Base-by-base conservation (phyloP, 2,797 vertebrate genomes). In the Oreortyx pictus region DNA sequence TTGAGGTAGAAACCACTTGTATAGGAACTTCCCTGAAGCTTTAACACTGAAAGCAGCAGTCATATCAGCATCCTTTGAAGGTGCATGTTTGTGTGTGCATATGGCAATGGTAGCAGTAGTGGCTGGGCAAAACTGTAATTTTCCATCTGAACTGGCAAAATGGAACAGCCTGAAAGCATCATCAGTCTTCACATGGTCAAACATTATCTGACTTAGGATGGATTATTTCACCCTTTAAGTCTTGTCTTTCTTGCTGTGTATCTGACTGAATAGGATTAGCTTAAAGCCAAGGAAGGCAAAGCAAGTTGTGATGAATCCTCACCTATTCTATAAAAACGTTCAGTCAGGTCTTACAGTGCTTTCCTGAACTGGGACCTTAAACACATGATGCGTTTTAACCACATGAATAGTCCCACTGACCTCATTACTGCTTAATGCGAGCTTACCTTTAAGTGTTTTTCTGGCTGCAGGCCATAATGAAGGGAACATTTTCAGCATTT, bases 321-420 rank as follows among this genome's bases (percentile, higher is more conserved):
- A 16, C 11, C 15, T 44, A 0, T 62, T 59, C 84, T 81, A 39
- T 0, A n/a, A 82, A 70, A 62, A 49, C 1, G 9, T 82, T 82
- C 90, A 29, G 64, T 41, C 44, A 25, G 11, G 46, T 74, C 22
- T 19, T 82, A 72, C 1, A 2, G 15, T 82, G 9, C 35, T 72
- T 56, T 90, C 31, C 61, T 90, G 57, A 80, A 35, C 29, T 14
- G 25, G 23, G 37, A 41, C 37, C 49, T 75, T 43, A 73, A 84
- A 39, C 25, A 29, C 0, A 0, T 0, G 4, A 6, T 71, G 35
- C 46, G 3, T 74, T 92, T 56, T 54, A 65, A 87, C 31, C 57
- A 15, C 47, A 66, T 0, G 1, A 41, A 14, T 61, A 67, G 57
- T 65, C 59, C 61, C 68, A 80, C 44, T 87, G 74, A 88, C 86